Evolutionary conservation across 2,113 vertebrate genomes (phyloP).

Genomic region (Aythya baeri): DNA sequence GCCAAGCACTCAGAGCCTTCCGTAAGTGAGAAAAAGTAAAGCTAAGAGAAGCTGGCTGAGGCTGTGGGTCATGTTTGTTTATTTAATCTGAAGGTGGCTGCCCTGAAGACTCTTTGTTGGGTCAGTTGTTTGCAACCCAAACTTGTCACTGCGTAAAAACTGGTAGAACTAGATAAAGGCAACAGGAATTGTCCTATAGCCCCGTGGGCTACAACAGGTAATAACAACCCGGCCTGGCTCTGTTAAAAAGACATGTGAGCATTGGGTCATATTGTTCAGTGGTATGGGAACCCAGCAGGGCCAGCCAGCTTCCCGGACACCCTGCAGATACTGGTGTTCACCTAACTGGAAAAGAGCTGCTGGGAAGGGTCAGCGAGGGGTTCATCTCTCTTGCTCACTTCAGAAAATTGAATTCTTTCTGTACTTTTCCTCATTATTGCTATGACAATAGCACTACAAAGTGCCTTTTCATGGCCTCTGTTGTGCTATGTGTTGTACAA

Average conservation of each 20-base stretch:
- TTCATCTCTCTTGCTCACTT: neutral
- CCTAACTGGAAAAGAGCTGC: neutral
- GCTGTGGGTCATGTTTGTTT: slow-evolving; percentile 31
- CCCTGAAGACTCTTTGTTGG: slow-evolving; percentile 44
- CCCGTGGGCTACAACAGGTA: slow-evolving; percentile 60
- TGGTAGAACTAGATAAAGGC: slow-evolving; percentile 72
- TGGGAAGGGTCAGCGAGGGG: slow-evolving; percentile 2
- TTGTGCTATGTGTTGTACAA: neutral
- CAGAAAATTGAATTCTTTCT: neutral
- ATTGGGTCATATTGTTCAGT: neutral
- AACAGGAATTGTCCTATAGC: slow-evolving; percentile 69
- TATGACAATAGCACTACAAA: neutral
- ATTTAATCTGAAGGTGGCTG: slow-evolving; percentile 4
- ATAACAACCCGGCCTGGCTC: slow-evolving; percentile 44
- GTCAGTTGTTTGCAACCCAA: slow-evolving; percentile 70
- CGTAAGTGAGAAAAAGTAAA: neutral
- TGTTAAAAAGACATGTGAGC: neutral
- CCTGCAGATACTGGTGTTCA: neutral
- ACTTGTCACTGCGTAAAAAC: slow-evolving; percentile 61
- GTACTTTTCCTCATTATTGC: neutral
- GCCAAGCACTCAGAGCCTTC: neutral
- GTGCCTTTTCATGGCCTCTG: neutral
- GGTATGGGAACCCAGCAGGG: neutral
- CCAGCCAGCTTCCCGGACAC: neutral
- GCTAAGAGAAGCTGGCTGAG: neutral